Evolutionary conservation across 2,888 invertebrate genomes (phyloP), one percentile per base, ranked within the genome.

Genomic region (Drosophila paramelanica): DNA sequence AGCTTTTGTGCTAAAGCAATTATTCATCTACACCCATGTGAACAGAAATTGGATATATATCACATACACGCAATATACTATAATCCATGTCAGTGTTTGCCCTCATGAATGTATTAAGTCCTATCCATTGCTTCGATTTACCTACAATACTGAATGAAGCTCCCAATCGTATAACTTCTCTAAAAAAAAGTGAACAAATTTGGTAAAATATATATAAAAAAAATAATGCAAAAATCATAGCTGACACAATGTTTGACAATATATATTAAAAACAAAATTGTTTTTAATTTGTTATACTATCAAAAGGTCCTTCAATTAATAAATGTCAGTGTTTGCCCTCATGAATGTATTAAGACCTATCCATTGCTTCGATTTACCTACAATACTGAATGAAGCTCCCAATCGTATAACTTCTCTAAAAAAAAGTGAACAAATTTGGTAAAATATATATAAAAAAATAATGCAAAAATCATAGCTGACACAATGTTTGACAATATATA

Each of bases 241-340:
- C 92, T 92, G 92, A 92, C 92, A 92, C 92, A 92, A 92, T 92
- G 92, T 92, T 91, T 88, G 67, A 80, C 77, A 81, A 64, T 69
- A 56, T 77, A 62, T 74, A 50, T 38, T 39, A 58, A 77, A 65
- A 59, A 73, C 57, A 64, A 52, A 36, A 65, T 45, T 47, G 36
- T 59, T 67, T 55, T 49, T 43, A 70, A 71, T 65, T 60, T 65
- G 25, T 68, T 58, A 57, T 65, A 64, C 57, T 58, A 52, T 65
- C 31, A 64, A 81, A 67, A 60, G 55, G 62, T n/a, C n/a, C n/a
- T n/a, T n/a, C n/a, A n/a, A n/a, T n/a, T n/a, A n/a, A n/a, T n/a
- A n/a, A n/a, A 57, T 52, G 62, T 82, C 73, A 67, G 70, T 82
- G 83, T 80, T 71, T 77, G 47, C 62, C 60, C 76, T 66, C 10